Evolutionary conservation across 2,797 vertebrate genomes (phyloP), one percentile per base, ranked within the genome.

Genomic region (Hypotaenidia philippensis): DNA sequence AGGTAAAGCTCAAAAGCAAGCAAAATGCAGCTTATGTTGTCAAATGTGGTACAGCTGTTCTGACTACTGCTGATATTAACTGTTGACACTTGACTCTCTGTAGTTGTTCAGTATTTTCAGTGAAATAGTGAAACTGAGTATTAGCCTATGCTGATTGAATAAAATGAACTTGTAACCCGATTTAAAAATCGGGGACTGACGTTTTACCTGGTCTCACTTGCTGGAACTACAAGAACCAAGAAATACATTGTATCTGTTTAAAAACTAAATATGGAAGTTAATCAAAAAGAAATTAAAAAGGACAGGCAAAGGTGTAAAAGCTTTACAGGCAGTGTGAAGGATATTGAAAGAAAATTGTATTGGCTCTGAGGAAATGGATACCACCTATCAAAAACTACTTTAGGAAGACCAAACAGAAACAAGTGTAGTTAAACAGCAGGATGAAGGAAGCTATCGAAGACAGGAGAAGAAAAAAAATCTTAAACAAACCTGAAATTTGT

Each of bases 281-380:
- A n/a, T 45, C 6, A 75, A 57, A 69, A 78, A 60, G 27, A 78
- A 83, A 68, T 57, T 44, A 11, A 79, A 76, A 91, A 70, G 40
- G 64, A 87, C 23, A 80, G 34, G 70, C 47, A 85, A 85, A 66
- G 44, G 64, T 72, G 20, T 85, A 93, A 76, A 83, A 76, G 25
- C 41, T 89, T 96, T 84, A 87, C 29, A 79, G 27, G 27, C 52
- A 69, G 72, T 59, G 17, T 59, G 41, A 72, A 93, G n/a, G 25
- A 63, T 89, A 49, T 82, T 90, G 72, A 69, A 82, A 84, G 59
- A 89, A 92, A 90, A 76, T 84, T 84, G 38, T 79, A 72, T 69
- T 89, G 70, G 34, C 75, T 79, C 59, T 59, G 55, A 95, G 59
- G 70, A 94, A 90, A 87, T 66, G 78, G 78, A 76, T 94, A 66